Evolutionary conservation across 2,113 vertebrate genomes (phyloP).

Genomic region (Crotalus viridis): DNA sequence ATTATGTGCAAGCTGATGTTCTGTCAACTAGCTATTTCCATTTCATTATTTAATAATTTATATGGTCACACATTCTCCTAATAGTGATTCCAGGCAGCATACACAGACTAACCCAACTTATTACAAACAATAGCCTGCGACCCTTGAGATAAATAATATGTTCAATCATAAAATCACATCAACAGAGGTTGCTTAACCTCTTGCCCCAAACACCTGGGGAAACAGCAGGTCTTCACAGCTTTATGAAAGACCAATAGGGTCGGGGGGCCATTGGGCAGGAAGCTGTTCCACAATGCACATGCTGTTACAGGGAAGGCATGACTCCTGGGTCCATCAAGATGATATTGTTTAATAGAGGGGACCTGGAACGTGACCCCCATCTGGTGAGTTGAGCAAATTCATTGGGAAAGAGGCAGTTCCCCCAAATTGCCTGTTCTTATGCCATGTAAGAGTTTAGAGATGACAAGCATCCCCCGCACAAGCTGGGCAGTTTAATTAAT

Average conservation of each 20-base stretch:
- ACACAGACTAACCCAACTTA: background rate
- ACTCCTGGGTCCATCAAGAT: background rate
- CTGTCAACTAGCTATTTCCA: background rate
- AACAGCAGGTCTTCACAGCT: background rate
- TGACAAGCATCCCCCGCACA: background rate
- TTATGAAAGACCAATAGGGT: background rate
- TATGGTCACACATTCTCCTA: background rate
- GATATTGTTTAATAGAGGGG: background rate
- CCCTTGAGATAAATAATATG: background rate
- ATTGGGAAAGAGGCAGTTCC: background rate
- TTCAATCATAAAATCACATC: background rate
- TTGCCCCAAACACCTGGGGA: background rate
- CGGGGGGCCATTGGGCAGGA: background rate
- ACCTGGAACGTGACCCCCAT: background rate
- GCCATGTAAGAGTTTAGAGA: background rate
- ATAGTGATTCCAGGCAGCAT: background rate
- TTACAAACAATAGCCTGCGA: background rate
- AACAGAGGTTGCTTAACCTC: background rate
- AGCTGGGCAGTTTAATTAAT: background rate
- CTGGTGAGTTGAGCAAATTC: background rate
- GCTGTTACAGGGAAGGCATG: background rate
- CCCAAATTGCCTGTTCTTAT: background rate
- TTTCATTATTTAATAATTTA: background rate
- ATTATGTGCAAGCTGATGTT: background rate
- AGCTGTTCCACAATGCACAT: background rate